Evolutionary conservation across 2,797 vertebrate genomes (phyloP).

Genomic region (Onychomys torridus): DNA sequence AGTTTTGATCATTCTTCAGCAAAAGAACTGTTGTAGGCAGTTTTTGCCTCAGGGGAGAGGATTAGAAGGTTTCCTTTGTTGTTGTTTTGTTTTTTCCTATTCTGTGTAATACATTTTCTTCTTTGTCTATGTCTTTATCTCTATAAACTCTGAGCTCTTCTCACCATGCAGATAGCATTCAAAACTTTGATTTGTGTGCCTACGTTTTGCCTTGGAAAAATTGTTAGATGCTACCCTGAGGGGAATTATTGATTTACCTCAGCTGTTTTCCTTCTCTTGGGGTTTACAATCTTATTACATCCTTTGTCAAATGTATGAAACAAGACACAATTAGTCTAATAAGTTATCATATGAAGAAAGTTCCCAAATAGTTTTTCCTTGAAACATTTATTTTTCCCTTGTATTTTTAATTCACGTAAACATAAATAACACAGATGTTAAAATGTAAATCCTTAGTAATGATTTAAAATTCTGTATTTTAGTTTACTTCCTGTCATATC

Average conservation of each 20-base stretch:
- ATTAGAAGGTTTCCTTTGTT: background rate
- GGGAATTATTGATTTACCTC: background rate
- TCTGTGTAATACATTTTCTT: background rate
- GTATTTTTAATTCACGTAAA: background rate
- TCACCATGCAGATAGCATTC: background rate
- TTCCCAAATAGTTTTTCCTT: background rate
- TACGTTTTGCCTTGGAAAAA: background rate
- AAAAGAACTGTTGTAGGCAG: background rate
- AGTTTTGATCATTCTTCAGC: background rate
- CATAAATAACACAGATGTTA: background rate
- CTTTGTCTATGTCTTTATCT: background rate
- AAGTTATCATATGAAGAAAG: background rate
- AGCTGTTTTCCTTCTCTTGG: background rate
- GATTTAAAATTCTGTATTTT: background rate
- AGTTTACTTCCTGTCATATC: background rate
- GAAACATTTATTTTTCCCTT: background rate
- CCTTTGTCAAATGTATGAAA: background rate
- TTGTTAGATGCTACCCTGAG: background rate
- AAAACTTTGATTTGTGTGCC: background rate
- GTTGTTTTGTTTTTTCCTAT: background rate
- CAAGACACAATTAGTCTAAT: background rate
- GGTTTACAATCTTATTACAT: background rate
- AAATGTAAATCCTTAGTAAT: background rate
- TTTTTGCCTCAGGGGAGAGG: background rate
- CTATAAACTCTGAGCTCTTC: background rate